Percentiles rank a stretch among this genome's conserved stretches.
Conservation (phyloP, 2,797 vertebrate species). For the Orestias chungarensis region DNA sequence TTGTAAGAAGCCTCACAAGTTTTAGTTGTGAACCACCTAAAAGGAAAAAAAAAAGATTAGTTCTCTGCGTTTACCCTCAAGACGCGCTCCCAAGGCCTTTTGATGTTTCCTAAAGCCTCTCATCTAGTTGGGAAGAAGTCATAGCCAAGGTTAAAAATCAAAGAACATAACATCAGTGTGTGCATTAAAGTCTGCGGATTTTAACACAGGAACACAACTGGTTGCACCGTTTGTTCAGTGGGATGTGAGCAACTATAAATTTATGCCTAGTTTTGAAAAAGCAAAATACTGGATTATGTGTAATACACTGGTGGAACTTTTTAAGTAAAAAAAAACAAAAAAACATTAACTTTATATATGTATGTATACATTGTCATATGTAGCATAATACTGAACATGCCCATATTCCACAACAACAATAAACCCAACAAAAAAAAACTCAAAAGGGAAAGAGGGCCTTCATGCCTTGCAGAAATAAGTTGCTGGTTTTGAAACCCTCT, state of each 20-base stretch:
- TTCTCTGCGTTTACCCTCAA: constrained; percentile 13
- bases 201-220: constrained; percentile 8
- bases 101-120: constrained; percentile 21
- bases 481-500: too few species aligned
- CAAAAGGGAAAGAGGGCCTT: too few species aligned
- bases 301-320: not conserved
- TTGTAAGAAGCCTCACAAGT: not conserved
- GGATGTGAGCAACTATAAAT: not conserved
- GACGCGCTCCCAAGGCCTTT: constrained; percentile 14
- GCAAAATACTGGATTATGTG: not conserved
- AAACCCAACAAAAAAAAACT: not conserved
- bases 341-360: not conserved
- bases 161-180: constrained; percentile 7
- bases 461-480: too few species aligned
- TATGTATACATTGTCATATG: too few species aligned
- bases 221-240: constrained; percentile 6
- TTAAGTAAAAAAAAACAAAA: too few species aligned
- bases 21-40: constrained; percentile 9
- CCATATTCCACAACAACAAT: not conserved
- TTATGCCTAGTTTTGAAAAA: constrained; percentile 2
- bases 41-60: constrained; percentile 20
- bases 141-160: constrained; percentile 18
- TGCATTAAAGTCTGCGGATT: constrained; percentile 11
- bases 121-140: constrained; percentile 4
- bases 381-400: not conserved